A percentile compares a stretch with the other conserved stretches of the same genome.
phyloP scores from a whole-genome alignment of 2,797 vertebrate genomes.

The Falco concolor region DNA sequence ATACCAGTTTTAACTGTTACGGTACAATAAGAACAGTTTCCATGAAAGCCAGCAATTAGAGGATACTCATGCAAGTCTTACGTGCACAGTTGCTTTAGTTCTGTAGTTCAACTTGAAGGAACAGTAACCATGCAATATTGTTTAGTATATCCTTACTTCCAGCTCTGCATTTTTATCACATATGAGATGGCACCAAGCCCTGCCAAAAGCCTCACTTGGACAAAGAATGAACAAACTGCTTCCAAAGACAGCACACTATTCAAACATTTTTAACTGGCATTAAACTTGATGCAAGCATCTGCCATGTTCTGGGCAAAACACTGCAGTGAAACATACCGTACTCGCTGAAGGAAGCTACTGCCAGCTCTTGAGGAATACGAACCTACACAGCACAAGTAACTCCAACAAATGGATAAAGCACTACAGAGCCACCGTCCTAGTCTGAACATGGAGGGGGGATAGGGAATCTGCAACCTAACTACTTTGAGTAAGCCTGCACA shows the following conservation, averaged over 20 bases:
- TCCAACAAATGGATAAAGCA: neutral
- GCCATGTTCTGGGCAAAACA: neutral
- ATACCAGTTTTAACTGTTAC: neutral
- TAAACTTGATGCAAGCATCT: neutral
- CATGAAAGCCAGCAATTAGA: neutral
- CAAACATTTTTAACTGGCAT: conserved; percentile 22
- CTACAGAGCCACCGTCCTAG: neutral
- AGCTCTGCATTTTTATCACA: neutral
- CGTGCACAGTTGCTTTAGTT: neutral
- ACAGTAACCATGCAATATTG: neutral
- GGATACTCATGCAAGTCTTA: neutral
- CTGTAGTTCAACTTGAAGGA: neutral
- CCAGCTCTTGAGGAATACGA: neutral
- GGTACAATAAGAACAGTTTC: neutral
- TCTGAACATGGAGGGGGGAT: neutral
- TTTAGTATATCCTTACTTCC: neutral
- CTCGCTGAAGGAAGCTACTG: neutral
- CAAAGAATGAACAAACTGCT: neutral
- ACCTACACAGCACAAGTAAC: neutral
- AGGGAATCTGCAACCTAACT: neutral
- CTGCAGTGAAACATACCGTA: neutral
- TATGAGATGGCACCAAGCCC: neutral
- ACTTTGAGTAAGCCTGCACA: neutral
- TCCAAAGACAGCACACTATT: neutral
- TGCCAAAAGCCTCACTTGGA: neutral